Evolutionary conservation across 1,140 invertebrate genomes (phyloP), one percentile per base, ranked within the genome.

Genomic region (Hermatobates lingyangjiaoensis): DNA sequence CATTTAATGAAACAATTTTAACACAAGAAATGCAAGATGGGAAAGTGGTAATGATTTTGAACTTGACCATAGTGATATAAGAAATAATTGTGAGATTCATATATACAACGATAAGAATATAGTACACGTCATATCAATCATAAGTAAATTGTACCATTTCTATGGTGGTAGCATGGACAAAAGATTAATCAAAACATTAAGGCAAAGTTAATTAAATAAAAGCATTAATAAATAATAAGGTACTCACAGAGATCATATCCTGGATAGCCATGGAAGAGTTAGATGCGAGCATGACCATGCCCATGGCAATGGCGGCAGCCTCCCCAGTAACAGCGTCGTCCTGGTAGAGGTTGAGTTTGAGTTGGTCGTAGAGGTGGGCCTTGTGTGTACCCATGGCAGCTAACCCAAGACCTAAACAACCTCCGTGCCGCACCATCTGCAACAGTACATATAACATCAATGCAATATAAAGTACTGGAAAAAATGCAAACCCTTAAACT

Each of bases 241-340:
- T 38, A 68, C 70, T 74, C 67, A 80, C 77, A 51, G 80, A 76
- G 27, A 96, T 85, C 92, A 97, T 97, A 63, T 97, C 93, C 66
- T 90, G 81, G 54, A 96, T 88, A 4, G 87, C 87, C 52, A 80
- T 75, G 1, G 80, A 76, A 59, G 86, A 80, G 63, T 91, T 87
- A 0, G 92, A 94, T 1, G 93, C 95, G 53, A 98, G 68, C 93
- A 98, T 97, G 0, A 97, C 91, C 75, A 98, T 81, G 44, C 96
- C 94, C 91, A 99, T 98, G 3, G 89, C 87, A 44, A 96, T 84
- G 52, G 91, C 94, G 54, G 95, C 94, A 23, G 94, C 94, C 73
- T 99, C 96, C 25, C 91, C 94, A 34, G 91, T 93, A 0, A 98
- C 89, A 3, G 96, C 96, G 71, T 99, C 95, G 69, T 99, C 94